Evolutionary conservation across 2,113 vertebrate species (phyloP).

Genomic region (Neomonachus schauinslandi): DNA sequence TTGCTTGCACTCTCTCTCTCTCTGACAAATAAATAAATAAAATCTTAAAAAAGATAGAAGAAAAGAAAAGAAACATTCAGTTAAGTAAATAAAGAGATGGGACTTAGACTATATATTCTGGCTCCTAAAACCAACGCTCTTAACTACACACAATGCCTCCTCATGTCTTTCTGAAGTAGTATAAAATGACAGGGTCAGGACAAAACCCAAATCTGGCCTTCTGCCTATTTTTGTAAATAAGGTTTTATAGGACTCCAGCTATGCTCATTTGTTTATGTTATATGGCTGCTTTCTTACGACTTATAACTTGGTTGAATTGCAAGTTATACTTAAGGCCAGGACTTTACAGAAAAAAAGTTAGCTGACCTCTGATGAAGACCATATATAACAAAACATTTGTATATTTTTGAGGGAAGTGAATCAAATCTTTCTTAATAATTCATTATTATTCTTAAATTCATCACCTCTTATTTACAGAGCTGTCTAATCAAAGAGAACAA

Average conservation of each 20-base stretch:
- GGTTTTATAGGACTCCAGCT: not conserved
- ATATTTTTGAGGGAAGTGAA: not conserved
- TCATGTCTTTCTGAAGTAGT: not conserved
- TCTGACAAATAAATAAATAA: not conserved
- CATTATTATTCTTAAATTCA: not conserved
- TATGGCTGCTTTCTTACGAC: not conserved
- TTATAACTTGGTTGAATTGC: not conserved
- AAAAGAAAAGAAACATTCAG: not conserved
- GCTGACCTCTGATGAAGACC: not conserved
- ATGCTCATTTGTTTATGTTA: not conserved
- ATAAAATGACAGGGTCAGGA: not conserved
- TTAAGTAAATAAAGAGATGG: not conserved
- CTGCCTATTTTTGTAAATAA: not conserved
- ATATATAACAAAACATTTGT: not conserved
- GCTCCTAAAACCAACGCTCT: not conserved
- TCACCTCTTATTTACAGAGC: not conserved
- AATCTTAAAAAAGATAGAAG: not conserved
- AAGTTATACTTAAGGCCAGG: not conserved
- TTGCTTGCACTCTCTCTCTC: not conserved
- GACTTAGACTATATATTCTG: not conserved
- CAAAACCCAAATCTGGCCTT: not conserved
- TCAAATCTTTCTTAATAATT: not conserved
- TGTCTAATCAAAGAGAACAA: not conserved
- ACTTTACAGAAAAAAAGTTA: not conserved
- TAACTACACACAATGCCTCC: not conserved